These are phyloP conservation scores for Halocynthia aurantium DNA, from an alignment of 23 tunicate species.

Conservation along the genomic window DNA sequence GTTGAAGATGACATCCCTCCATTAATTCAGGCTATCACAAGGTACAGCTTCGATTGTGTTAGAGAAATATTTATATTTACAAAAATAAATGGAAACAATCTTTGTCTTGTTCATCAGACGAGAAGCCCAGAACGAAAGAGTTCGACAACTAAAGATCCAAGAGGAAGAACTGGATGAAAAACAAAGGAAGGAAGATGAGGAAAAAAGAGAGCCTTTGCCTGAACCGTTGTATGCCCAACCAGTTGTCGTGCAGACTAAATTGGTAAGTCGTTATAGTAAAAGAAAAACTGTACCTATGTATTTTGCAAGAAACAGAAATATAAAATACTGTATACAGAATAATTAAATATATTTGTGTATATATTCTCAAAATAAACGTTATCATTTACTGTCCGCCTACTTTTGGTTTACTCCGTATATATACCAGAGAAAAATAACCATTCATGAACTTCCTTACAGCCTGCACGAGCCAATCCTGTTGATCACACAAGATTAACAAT, in stretches of 20 bases:
- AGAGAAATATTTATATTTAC: background rate
- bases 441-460: constrained; percentile 26
- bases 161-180: constrained; percentile 37
- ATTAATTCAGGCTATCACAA: constrained; percentile 73
- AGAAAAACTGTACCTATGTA: background rate
- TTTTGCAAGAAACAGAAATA: background rate
- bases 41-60: constrained; percentile 8
- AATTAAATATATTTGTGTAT: no score
- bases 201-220: constrained; percentile 47
- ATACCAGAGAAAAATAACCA: no score
- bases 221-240: constrained; percentile 71
- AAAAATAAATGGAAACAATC: background rate
- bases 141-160: constrained; percentile 29
- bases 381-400: no score
- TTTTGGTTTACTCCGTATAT: no score
- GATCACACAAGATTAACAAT: constrained; percentile 36
- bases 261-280: constrained; percentile 21
- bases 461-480: constrained; percentile 55
- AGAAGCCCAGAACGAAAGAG: constrained; percentile 38
- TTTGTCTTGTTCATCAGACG: constrained; percentile 28
- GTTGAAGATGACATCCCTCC: constrained; percentile 47
- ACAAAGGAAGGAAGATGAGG: constrained; percentile 25
- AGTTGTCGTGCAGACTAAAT: constrained; percentile 36
- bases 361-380: no score
- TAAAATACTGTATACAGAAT: background rate